Base-by-base conservation (phyloP, 2,113 vertebrate species). In the Eretmochelys imbricata region DNA sequence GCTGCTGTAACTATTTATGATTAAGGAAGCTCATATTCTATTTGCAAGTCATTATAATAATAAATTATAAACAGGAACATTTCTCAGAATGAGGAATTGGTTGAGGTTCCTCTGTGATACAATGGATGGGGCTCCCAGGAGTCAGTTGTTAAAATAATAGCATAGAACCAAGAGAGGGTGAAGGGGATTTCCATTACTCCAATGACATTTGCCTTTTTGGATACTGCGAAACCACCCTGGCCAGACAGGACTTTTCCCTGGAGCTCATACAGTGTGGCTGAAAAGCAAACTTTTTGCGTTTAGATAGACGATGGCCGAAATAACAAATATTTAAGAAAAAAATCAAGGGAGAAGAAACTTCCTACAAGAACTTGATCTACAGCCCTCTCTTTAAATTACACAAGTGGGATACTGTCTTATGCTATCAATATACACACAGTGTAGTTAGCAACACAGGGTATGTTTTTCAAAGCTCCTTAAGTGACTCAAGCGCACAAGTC, bases 261-360 rank as follows among this genome's bases (percentile, higher is more conserved):
- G 27, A 0, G 0, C 76, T 14, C 29, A 93, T 13, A 57, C 82
- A 2, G 59, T 6, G 2, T 0, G 1, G 46, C 20, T 4, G 1
- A 0, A 1, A 57, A 82, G 84, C 62, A 22, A 3, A 10, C 29
- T 1, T 2, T 4, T 19, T 50, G 82, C 16, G 81, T 79, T 79
- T 2, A 0, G 65, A 9, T 29, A 65, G 49, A 17, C 0, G 6
- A 35, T 62, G 62, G 38, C 72, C 25, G 42, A 78, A 78, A 78
- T 48, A 27, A 78, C 75, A 78, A 4, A 11, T 48, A 78, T 46
- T 38, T 38, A 72, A 72, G 25, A 29, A 48, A 38, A 62, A 22
- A 91, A 91, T 4, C 59, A 78, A 59, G 75, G 82, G 42, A 55
- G 31, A 84, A 49, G 38, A 57, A 93, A 87, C 81, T 53, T 85